Evolutionary conservation across 2,797 vertebrate genomes (phyloP).

Genomic region (Tenualosa ilisha): DNA sequence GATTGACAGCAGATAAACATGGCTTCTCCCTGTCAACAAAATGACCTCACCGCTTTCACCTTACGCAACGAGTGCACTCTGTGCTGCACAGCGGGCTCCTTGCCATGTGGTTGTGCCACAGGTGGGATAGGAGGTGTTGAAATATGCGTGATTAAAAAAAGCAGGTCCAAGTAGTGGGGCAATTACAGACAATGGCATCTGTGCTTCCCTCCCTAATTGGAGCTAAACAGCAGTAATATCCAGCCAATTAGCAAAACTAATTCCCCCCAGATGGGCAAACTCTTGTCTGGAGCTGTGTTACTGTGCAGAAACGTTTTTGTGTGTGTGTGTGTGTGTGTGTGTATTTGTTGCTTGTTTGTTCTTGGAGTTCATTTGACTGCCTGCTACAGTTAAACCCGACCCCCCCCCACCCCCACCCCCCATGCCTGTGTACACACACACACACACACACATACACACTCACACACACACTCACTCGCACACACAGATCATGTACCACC

Average conservation of each 20-base stretch:
- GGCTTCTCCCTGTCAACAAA: slow-evolving; percentile 10
- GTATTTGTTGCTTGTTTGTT: slow-evolving; percentile 31
- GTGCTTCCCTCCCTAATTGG: slow-evolving; percentile 63
- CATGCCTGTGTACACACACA: slow-evolving; percentile 6
- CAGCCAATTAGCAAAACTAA: slow-evolving; percentile 61
- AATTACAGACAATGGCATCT: slow-evolving; percentile 60
- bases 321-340: background rate
- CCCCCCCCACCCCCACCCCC: slow-evolving; percentile 29
- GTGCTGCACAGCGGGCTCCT: background rate
- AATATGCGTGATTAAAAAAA: slow-evolving; percentile 16
- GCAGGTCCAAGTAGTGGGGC: slow-evolving; percentile 53
- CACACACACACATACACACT: slow-evolving; percentile 3
- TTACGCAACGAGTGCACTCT: background rate
- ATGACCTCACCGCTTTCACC: background rate
- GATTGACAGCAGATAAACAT: slow-evolving; percentile 22
- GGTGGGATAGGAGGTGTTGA: background rate
- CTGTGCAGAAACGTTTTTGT: slow-evolving; percentile 41
- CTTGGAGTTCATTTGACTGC: slow-evolving; percentile 40
- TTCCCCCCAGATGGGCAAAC: slow-evolving; percentile 43
- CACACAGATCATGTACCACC: background rate
- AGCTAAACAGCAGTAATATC: slow-evolving; percentile 64
- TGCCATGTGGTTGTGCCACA: background rate
- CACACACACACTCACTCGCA: background rate
- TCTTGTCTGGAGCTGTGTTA: slow-evolving; percentile 49
- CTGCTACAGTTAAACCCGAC: background rate